phyloP scores from a whole-genome alignment of 2,888 invertebrate species.

The Nomada fucata region DNA sequence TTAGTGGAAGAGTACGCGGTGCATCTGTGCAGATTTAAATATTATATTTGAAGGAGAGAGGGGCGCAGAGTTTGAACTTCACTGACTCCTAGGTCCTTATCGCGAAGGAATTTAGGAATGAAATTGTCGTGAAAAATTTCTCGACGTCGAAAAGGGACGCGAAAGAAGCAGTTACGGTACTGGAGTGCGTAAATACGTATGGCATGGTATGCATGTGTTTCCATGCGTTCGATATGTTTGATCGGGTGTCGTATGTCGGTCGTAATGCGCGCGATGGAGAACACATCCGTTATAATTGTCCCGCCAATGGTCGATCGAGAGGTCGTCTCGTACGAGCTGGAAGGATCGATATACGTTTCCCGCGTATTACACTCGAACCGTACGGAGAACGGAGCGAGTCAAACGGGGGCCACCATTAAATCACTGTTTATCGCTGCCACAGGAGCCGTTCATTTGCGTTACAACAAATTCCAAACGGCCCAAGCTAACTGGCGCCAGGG shows the following conservation, averaged over 20 bases:
- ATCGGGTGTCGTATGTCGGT: conserved; percentile 62
- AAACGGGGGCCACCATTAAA: conserved; percentile 49
- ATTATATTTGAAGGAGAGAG: not conserved
- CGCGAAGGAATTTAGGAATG: not conserved
- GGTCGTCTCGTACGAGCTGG: conserved; percentile 1
- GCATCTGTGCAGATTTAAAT: not conserved
- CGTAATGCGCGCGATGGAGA: conserved; percentile 52
- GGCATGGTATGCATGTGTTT: conserved; percentile 35
- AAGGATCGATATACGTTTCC: conserved; percentile 54
- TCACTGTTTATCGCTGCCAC: conserved; percentile 47
- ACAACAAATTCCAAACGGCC: conserved; percentile 34
- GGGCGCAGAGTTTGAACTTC: too few relatives aligned
- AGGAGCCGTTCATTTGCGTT: conserved; percentile 37
- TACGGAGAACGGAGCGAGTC: conserved; percentile 4
- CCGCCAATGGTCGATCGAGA: conserved; percentile 51
- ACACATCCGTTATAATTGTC: conserved; percentile 63
- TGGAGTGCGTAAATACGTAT: conserved; percentile 33
- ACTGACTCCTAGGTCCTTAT: too few relatives aligned
- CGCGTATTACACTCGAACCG: conserved; percentile 21
- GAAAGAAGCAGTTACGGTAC: not conserved
- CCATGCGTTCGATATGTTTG: conserved; percentile 55
- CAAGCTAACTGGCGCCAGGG: not conserved
- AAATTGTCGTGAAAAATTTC: not conserved
- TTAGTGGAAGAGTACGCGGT: too few relatives aligned
- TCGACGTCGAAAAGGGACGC: not conserved